These are phyloP conservation scores for Sphenopsis melanotis DNA, from an alignment of 2,797 vertebrate species.

Conservation along the genomic window DNA sequence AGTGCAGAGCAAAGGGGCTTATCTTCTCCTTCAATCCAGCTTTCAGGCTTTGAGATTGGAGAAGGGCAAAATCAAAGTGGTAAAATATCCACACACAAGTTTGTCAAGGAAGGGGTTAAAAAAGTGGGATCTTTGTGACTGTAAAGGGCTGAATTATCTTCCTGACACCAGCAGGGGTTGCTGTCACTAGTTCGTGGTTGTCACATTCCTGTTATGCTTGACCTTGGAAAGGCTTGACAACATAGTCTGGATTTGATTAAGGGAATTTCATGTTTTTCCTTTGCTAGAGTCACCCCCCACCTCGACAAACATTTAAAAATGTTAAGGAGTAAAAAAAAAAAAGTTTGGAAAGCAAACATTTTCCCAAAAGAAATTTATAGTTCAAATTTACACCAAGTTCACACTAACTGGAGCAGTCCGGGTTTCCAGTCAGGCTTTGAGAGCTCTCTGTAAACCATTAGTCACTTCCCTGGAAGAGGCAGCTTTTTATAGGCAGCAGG, in stretches of 20 bases:
- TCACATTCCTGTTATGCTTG: conserved; percentile 71
- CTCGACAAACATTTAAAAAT: conserved; percentile 76
- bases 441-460: conserved; percentile 76
- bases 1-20: background rate
- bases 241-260: conserved; percentile 76
- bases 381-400: conserved; percentile 81
- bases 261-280: conserved; percentile 71
- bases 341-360: conserved; percentile 75
- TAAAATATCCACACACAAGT: background rate
- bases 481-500: conserved; percentile 65
- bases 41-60: background rate
- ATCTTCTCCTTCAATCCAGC: background rate
- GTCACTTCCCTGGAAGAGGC: conserved; percentile 76
- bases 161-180: conserved; percentile 68
- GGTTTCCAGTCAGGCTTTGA: conserved; percentile 68
- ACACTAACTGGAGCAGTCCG: conserved; percentile 72
- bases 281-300: conserved; percentile 75
- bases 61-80: background rate
- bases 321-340: conserved; percentile 43
- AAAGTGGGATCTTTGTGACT: background rate
- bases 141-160: conserved; percentile 52
- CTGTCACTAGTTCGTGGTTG: conserved; percentile 67
- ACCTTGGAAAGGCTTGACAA: conserved; percentile 71
- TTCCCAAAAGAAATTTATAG: conserved; percentile 78
- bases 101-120: conserved; percentile 29